A percentile compares a stretch with the other conserved stretches of the same genome.
Evolutionary conservation across 2,888 invertebrate genomes (phyloP).

Genomic region (Entomobrya proxima): DNA sequence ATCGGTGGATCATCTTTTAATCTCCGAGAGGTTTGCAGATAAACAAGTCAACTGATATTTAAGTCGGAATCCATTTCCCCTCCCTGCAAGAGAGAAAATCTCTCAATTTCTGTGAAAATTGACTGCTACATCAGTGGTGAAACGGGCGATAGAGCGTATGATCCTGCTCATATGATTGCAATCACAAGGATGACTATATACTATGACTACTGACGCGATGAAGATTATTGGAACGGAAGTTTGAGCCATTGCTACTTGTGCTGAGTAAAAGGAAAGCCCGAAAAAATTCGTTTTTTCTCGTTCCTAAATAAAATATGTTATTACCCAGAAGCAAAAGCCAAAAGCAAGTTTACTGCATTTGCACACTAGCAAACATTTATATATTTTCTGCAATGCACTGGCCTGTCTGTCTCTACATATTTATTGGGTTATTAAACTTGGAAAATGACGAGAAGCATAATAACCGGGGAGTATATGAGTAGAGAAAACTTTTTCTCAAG

Average conservation of each 20-base stretch:
- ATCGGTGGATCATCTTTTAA: constrained; percentile 52
- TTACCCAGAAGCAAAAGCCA: background rate
- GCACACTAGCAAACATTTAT: too few relatives aligned
- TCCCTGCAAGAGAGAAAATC: constrained; percentile 3
- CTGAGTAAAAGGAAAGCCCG: background rate
- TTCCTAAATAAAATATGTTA: constrained; percentile 21
- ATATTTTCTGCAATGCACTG: constrained; percentile 16
- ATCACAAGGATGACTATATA: background rate
- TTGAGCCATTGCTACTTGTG: background rate
- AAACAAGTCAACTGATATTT: constrained; percentile 65
- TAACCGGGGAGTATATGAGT: background rate
- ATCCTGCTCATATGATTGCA: background rate
- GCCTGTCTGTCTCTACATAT: constrained; percentile 14
- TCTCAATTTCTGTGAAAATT: constrained; percentile 1
- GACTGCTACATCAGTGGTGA: background rate
- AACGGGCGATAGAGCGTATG: constrained; percentile 23
- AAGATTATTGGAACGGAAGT: constrained; percentile 37
- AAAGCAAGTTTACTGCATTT: background rate
- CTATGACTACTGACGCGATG: too few relatives aligned
- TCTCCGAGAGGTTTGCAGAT: constrained; percentile 53
- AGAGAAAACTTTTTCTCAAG: background rate
- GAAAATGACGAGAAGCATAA: constrained; percentile 16
- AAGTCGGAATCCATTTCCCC: constrained; percentile 10
- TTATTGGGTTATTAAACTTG: constrained; percentile 38
- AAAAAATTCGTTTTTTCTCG: background rate